These are phyloP conservation scores for Zelostemma sp. DNA, from an alignment of 1,140 invertebrate species.

Conservation along the genomic window DNA sequence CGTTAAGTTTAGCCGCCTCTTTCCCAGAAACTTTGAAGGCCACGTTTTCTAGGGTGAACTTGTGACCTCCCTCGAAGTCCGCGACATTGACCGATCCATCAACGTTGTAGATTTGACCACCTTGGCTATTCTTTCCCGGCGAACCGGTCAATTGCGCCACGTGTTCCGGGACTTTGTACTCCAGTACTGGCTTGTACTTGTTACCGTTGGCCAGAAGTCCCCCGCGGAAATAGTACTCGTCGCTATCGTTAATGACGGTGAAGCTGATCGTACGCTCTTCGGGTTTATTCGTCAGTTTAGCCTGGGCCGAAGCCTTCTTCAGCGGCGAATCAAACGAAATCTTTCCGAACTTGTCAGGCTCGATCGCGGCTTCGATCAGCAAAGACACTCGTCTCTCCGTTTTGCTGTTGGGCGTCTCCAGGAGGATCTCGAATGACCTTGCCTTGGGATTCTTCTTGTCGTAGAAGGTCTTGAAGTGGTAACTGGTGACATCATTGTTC, in stretches of 20 bases:
- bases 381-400: constrained; percentile 74
- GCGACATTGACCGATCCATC: constrained; percentile 72
- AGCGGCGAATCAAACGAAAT: constrained; percentile 73
- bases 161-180: constrained; percentile 75
- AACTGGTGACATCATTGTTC: constrained; percentile 76
- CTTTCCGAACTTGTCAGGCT: constrained; percentile 71
- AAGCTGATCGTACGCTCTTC: constrained; percentile 72
- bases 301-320: constrained; percentile 71
- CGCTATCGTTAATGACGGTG: constrained; percentile 72
- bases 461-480: constrained; percentile 72
- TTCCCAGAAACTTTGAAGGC: constrained; percentile 66
- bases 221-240: constrained; percentile 74
- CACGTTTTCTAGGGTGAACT: constrained; percentile 74
- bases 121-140: constrained; percentile 41
- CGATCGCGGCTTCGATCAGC: constrained; percentile 65
- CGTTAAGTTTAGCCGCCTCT: constrained; percentile 69
- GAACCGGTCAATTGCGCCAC: constrained; percentile 48
- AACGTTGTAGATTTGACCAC: constrained; percentile 69
- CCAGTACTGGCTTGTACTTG: constrained; percentile 78
- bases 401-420: constrained; percentile 80
- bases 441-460: constrained; percentile 52
- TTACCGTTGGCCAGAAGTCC: constrained; percentile 74
- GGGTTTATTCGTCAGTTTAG: constrained; percentile 69
- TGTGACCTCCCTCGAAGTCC: constrained; percentile 64
- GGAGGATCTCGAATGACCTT: constrained; percentile 73